Evolutionary conservation across 2,113 vertebrate species (phyloP).

Genomic region (Gallinago media): DNA sequence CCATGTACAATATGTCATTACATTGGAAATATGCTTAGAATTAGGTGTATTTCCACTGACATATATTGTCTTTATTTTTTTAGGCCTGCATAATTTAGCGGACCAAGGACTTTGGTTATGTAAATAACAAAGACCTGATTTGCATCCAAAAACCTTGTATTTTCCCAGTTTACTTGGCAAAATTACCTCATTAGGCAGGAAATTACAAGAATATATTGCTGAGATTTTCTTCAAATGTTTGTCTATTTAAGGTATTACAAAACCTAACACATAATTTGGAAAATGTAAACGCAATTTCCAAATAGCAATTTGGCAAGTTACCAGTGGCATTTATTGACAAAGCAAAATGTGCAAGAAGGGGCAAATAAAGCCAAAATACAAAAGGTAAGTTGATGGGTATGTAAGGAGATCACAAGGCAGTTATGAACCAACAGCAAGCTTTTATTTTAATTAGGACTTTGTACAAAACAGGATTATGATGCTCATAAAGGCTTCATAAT

Average conservation of each 20-base stretch:
- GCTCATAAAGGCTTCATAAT: not conserved
- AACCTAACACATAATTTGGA: not conserved
- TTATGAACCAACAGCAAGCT: not conserved
- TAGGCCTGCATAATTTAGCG: not conserved
- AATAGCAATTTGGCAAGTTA: not conserved
- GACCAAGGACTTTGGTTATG: not conserved
- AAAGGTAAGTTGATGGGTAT: not conserved
- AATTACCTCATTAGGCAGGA: not conserved
- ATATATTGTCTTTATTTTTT: not conserved
- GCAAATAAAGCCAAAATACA: constrained; percentile 3
- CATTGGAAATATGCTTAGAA: not conserved
- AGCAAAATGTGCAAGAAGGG: not conserved
- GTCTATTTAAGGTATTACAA: not conserved
- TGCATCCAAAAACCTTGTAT: not conserved
- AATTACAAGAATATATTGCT: not conserved
- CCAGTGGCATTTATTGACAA: not conserved
- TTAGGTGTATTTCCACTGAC: not conserved
- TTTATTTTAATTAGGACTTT: not conserved
- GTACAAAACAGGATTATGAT: not conserved
- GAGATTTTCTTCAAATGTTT: not conserved
- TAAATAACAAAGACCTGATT: not conserved
- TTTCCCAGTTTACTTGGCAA: not conserved
- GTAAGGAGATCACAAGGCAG: not conserved
- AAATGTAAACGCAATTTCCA: not conserved
- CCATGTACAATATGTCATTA: not conserved